These are phyloP conservation scores for Aphidius ervi DNA, from an alignment of 1,140 invertebrate genomes.

Conservation along the genomic window DNA sequence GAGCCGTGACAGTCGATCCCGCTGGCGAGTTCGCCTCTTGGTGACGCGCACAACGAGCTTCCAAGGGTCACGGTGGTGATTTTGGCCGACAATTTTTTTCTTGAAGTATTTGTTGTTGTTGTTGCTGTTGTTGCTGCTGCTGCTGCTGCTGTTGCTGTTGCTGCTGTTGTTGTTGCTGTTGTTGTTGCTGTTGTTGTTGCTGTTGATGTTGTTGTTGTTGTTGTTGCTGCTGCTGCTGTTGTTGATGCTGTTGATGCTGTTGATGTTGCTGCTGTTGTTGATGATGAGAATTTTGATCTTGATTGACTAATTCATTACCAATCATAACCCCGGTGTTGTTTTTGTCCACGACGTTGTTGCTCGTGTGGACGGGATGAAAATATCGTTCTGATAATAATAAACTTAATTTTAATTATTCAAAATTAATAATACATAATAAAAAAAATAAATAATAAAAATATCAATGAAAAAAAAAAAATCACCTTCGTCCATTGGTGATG, in stretches of 20 bases:
- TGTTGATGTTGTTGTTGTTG: constrained; percentile 41
- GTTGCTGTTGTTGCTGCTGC: constrained; percentile 36
- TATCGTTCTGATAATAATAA: constrained; percentile 46
- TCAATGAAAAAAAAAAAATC: constrained; percentile 19
- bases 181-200: constrained; percentile 13
- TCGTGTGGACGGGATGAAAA: constrained; percentile 51
- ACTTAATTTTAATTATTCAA: constrained; percentile 25
- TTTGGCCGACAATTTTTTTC: constrained; percentile 50
- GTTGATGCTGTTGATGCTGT: constrained; percentile 36
- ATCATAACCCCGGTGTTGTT: constrained; percentile 45
- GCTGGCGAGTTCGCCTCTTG: constrained; percentile 23
- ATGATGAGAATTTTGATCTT: constrained; percentile 44
- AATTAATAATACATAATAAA: constrained; percentile 3
- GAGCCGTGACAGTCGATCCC: constrained; percentile 25
- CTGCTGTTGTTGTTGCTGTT: constrained; percentile 27
- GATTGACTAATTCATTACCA: constrained; percentile 40
- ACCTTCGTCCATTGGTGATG: constrained; percentile 50
- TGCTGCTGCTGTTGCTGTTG: constrained; percentile 31
- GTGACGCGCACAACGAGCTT: constrained; percentile 30
- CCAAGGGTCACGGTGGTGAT: constrained; percentile 52
- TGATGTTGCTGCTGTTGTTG: constrained; percentile 39
- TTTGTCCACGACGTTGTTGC: constrained; percentile 45
- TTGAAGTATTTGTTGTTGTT: constrained; percentile 49
- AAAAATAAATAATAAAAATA: neutral
- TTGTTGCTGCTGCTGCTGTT: constrained; percentile 20